phyloP scores from a whole-genome alignment of 1,140 invertebrate species.

The Brachionus koreanus region DNA sequence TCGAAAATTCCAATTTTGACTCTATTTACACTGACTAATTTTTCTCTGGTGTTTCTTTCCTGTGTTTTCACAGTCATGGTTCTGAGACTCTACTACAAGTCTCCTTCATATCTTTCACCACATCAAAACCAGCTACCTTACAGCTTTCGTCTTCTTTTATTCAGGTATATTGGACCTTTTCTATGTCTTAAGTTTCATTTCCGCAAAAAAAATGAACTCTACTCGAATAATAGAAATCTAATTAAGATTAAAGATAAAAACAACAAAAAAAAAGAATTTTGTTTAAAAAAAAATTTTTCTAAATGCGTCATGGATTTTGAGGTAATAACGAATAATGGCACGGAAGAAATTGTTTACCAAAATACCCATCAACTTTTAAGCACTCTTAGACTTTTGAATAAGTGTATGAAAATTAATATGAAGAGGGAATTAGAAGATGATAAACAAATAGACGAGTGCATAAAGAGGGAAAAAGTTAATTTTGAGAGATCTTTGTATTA shows the following conservation, averaged over 20 bases:
- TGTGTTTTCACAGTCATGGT: slow-evolving; percentile 40
- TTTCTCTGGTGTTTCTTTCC: slow-evolving; percentile 40
- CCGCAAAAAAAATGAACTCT: neutral
- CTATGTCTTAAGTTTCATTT: slow-evolving; percentile 27
- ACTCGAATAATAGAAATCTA: neutral
- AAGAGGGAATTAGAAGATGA: neutral
- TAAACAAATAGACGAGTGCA: neutral
- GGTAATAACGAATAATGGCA: neutral
- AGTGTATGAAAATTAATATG: neutral
- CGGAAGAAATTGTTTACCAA: neutral
- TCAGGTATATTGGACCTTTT: slow-evolving; percentile 15
- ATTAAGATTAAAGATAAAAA: neutral
- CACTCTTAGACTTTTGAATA: neutral
- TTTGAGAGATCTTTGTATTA: slow-evolving; percentile 16
- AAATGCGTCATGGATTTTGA: slow-evolving; percentile 6
- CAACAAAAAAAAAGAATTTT: neutral
- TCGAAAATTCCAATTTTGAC: slow-evolving; percentile 37
- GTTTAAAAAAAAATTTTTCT: neutral
- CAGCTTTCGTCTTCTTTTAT: neutral
- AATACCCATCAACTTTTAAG: neutral
- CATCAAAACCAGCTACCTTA: slow-evolving; percentile 5
- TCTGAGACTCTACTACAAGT: slow-evolving; percentile 25
- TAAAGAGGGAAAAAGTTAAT: neutral
- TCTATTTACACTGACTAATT: slow-evolving; percentile 29
- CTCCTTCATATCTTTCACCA: neutral